Evolutionary conservation across 2,888 invertebrate species (phyloP).

Genomic region (Dusona sp.): DNA sequence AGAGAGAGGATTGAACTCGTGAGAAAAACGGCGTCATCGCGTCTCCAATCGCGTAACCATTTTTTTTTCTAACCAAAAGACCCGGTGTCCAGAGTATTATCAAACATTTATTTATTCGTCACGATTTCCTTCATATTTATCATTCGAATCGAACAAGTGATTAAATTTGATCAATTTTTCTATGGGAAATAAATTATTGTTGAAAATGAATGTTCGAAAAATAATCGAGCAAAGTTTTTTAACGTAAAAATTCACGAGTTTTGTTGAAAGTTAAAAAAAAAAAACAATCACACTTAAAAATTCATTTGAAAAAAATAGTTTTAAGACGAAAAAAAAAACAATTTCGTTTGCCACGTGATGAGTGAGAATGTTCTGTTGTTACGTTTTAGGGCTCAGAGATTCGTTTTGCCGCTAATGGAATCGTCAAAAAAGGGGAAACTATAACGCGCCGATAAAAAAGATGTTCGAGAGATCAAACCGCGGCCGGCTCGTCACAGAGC

Average conservation of each 20-base stretch:
- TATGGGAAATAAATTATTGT: neutral
- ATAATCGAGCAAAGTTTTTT: neutral
- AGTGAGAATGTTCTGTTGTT: constrained; percentile 69
- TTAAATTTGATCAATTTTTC: neutral
- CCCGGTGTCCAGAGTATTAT: neutral
- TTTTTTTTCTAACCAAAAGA: neutral
- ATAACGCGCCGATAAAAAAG: constrained; percentile 45
- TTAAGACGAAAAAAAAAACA: constrained; percentile 18
- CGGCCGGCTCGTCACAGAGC: neutral
- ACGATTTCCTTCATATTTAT: neutral
- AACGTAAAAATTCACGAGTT: neutral
- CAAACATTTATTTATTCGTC: neutral
- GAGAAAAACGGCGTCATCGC: constrained; percentile 24
- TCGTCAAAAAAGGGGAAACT: constrained; percentile 57
- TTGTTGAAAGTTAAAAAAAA: neutral
- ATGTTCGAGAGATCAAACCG: neutral
- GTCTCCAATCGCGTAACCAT: constrained; percentile 19
- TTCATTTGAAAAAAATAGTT: neutral
- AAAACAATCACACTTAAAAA: neutral
- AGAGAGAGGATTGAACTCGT: neutral
- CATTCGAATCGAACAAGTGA: neutral
- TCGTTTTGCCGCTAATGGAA: constrained; percentile 66
- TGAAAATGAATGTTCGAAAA: too few species aligned
- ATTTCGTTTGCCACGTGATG: constrained; percentile 37
- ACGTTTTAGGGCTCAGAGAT: constrained; percentile 71